Base-by-base conservation (phyloP, 2,113 vertebrate species). In the Artemisiospiza belli region DNA sequence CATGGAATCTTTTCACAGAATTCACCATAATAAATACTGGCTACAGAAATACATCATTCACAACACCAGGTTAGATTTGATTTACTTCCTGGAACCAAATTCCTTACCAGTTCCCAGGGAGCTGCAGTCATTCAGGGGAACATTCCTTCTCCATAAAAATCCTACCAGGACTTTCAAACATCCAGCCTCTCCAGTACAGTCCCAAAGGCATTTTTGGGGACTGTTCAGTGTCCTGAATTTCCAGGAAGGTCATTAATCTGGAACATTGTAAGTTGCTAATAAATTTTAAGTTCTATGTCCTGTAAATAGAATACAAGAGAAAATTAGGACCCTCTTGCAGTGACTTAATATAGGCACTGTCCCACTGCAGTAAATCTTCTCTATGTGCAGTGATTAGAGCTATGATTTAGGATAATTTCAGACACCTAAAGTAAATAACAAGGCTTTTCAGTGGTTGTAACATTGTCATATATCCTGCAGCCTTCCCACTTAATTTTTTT, bases 321-420 rank as follows among this genome's bases (percentile, higher is more conserved):
- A 81, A 94, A 89, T 74, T n/a, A 51, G 25, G 51, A 96, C 62
- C 43, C 19, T 77, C 39, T 83, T 80, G 35, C 83, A 62, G 39
- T 44, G 57, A 73, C 72, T 83, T 88, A 43, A 63, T 47, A 51
- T 6, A 67, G 68, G 39, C 51, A 46, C 28, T 22, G 58, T 67
- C 64, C 70, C 27, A 12, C 3, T 30, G 46, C 75, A 83, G 75
- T 88, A 88, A 92, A 94, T 80, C 68, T 55, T 70, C 70, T 35
- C 77, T 59, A 46, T 77, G 25, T 59, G 62, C 39, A 35, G 43
- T 83, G 79, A 90, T 90, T 80, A 58, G 54, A 91, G 66, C 27
- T 12, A 57, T 88, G 75, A 92, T 94, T 96, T 90, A 90, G 25
- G 52, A 69, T 66, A 8, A 31, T 33, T 88, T 69, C 75, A 92